These are phyloP conservation scores for Ranitomeya imitator DNA, from an alignment of 2,113 vertebrate genomes.

Conservation along the genomic window DNA sequence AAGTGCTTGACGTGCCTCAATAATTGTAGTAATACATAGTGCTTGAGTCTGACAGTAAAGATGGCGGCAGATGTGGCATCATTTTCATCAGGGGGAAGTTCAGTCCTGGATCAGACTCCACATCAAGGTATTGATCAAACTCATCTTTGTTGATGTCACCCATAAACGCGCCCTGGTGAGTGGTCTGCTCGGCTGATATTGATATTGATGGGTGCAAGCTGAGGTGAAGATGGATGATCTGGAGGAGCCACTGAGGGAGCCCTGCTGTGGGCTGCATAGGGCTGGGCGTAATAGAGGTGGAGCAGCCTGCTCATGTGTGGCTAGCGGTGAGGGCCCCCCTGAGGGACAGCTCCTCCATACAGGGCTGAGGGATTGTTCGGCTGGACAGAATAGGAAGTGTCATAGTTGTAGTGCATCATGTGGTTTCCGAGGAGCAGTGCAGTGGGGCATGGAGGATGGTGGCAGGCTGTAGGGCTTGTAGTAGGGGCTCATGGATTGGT, in stretches of 20 bases:
- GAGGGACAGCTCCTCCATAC: constrained; percentile 67
- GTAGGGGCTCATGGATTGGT: constrained; percentile 68
- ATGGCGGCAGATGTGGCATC: background rate
- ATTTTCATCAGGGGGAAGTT: constrained; percentile 66
- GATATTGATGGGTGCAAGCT: constrained; percentile 70
- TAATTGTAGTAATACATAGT: constrained; percentile 24
- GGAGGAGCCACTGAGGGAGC: constrained; percentile 60
- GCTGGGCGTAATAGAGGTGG: constrained; percentile 80
- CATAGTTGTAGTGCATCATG: constrained; percentile 78
- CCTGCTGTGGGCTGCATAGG: constrained; percentile 66
- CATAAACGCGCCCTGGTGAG: constrained; percentile 79
- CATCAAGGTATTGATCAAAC: constrained; percentile 89
- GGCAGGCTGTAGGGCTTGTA: constrained; percentile 85
- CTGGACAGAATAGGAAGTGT: constrained; percentile 68
- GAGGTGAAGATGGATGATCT: constrained; percentile 80
- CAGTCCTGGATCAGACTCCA: constrained; percentile 76
- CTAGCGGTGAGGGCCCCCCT: background rate
- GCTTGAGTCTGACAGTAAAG: constrained; percentile 12
- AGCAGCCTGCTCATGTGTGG: constrained; percentile 66
- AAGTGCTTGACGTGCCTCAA: constrained; percentile 22
- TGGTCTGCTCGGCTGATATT: constrained; percentile 68
- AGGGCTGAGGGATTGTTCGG: too few relatives aligned
- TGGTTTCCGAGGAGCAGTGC: constrained; percentile 76
- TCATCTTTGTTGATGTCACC: constrained; percentile 88
- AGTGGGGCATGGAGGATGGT: constrained; percentile 75